Conservation (phyloP, 2,113 vertebrate species). For the Jacana jacana region DNA sequence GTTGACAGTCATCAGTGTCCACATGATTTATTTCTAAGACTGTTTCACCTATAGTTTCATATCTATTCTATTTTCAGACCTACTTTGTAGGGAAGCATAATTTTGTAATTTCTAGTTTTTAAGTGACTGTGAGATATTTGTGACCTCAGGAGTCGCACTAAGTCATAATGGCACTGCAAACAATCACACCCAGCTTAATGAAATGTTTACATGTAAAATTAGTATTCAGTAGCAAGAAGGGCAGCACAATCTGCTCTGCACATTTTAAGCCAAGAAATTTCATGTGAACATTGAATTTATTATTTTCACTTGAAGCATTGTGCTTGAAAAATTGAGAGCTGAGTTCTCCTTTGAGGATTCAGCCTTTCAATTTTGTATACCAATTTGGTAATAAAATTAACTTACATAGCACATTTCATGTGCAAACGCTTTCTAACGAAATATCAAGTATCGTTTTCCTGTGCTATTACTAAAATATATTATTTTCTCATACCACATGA, state of each 20-base stretch:
- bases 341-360: neutral
- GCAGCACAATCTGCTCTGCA: neutral
- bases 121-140: neutral
- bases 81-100: neutral
- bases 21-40: neutral
- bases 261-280: neutral
- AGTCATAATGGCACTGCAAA: neutral
- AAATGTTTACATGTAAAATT: neutral
- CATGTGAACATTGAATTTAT: neutral
- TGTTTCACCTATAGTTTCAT: neutral
- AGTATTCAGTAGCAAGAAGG: neutral
- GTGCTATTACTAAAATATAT: neutral
- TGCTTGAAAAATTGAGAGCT: neutral
- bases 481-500: neutral
- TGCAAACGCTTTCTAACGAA: conserved; percentile 2
- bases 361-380: neutral
- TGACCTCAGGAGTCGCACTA: neutral
- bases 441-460: neutral
- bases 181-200: neutral
- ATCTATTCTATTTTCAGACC: neutral
- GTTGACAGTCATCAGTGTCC: neutral
- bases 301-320: neutral
- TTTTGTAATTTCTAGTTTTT: neutral
- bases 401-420: neutral
- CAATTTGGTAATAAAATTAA: conserved; percentile 36